Conservation (phyloP, 30 jellyfish, hydroid and myxozoan genomes). For the Aurelia coerulea region DNA sequence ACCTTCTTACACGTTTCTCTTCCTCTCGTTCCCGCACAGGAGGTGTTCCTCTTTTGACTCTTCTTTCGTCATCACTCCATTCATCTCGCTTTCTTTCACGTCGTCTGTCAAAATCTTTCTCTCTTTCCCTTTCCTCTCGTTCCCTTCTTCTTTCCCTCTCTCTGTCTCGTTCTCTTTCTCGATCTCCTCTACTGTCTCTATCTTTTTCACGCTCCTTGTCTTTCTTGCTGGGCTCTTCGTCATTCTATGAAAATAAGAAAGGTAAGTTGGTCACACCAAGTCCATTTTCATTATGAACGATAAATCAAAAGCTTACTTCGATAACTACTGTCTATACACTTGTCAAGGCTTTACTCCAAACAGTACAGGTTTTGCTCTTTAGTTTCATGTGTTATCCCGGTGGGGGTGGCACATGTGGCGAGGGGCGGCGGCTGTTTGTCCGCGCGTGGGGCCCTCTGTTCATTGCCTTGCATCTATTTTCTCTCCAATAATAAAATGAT, state of each 20-base stretch:
- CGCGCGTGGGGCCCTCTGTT: no score
- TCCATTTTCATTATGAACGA: no score
- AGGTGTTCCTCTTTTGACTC: conserved; percentile 70
- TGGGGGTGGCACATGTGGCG: no score
- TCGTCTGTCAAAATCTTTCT: conserved; percentile 71
- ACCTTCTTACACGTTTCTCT: conserved; percentile 54
- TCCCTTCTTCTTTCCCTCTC: conserved; percentile 82
- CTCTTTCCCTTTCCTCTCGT: conserved; percentile 82
- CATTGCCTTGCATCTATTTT: no score
- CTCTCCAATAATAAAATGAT: no score
- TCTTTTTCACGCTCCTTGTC: conserved; percentile 77
- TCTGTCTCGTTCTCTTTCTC: conserved; percentile 83
- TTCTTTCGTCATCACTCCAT: conserved; percentile 71
- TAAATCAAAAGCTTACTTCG: no score
- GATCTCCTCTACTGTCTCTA: conserved; percentile 55
- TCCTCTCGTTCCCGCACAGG: conserved; percentile 55
- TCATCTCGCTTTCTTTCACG: conserved; percentile 83
- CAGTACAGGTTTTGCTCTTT: no score
- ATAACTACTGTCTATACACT: no score
- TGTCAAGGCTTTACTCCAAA: no score
- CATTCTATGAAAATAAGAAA: conserved; percentile 36
- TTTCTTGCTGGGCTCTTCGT: conserved; percentile 56
- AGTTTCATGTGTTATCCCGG: no score
- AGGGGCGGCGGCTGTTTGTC: no score
- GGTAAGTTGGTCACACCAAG: neutral